Evolutionary conservation across 2,113 vertebrate species (phyloP).

Genomic region (Hypanus sabinus): DNA sequence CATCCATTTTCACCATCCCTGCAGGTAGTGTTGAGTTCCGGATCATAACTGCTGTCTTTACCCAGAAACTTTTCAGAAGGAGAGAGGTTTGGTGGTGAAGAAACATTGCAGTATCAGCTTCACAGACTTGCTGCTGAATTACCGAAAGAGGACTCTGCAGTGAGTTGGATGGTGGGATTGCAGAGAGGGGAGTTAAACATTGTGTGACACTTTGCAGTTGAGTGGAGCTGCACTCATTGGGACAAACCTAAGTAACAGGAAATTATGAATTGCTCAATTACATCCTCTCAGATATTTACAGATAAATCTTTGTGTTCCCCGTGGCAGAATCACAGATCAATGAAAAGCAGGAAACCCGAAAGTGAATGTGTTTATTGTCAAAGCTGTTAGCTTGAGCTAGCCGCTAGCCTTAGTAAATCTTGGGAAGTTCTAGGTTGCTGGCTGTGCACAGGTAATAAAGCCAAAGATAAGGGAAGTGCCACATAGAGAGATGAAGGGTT

Average conservation of each 20-base stretch:
- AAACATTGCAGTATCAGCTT: not conserved
- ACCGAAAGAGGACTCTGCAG: not conserved
- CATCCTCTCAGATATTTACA: not conserved
- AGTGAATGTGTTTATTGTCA: not conserved
- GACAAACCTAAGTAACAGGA: not conserved
- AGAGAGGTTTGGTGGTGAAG: not conserved
- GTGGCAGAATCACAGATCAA: not conserved
- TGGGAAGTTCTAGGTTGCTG: not conserved
- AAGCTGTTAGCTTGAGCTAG: not conserved
- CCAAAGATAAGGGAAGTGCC: not conserved
- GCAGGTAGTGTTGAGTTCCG: too few species aligned
- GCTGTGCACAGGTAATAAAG: not conserved
- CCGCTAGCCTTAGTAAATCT: not conserved
- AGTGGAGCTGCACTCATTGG: too few species aligned
- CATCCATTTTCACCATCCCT: too few species aligned
- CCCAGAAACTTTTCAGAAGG: not conserved
- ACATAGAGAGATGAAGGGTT: not conserved
- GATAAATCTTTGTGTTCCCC: not conserved
- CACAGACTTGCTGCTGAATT: not conserved
- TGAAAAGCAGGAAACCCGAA: not conserved
- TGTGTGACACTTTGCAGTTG: not conserved
- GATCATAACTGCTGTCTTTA: too few species aligned
- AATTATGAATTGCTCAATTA: too few species aligned
- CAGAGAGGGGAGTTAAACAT: not conserved
- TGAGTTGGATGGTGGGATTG: not conserved